A percentile compares a stretch with the other conserved stretches of the same genome.
These are phyloP conservation scores for Lasius platythorax DNA, from an alignment of 2,888 invertebrate genomes.

Conservation along the genomic window DNA sequence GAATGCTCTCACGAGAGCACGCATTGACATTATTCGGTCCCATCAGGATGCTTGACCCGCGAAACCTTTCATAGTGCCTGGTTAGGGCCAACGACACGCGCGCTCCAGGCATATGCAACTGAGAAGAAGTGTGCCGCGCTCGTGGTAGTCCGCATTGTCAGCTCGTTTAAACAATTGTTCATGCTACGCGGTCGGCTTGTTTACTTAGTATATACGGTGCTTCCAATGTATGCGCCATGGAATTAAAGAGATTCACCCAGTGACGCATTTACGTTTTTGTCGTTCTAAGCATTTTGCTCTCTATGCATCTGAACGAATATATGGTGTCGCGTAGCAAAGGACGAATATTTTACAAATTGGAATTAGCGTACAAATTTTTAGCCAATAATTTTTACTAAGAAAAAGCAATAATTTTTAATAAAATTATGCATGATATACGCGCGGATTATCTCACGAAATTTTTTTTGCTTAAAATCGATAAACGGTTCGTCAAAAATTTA, in stretches of 20 bases:
- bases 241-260: conserved; percentile 53
- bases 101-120: conserved; percentile 36
- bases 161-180: conserved; percentile 75
- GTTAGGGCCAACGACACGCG: conserved; percentile 74
- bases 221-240: conserved; percentile 56
- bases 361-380: not conserved
- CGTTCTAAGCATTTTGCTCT: not conserved
- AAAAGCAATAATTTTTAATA: not conserved
- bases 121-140: conserved; percentile 40
- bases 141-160: conserved; percentile 67
- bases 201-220: conserved; percentile 55
- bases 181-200: conserved; percentile 43
- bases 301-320: not conserved
- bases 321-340: not conserved
- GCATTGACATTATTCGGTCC: conserved; percentile 59
- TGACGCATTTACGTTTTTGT: conserved; percentile 36
- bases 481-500: not conserved
- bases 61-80: conserved; percentile 63
- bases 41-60: conserved; percentile 70
- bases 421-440: too few relatives aligned
- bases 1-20: conserved; percentile 49
- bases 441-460: too few relatives aligned
- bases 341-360: not conserved
- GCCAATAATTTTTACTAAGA: not conserved
- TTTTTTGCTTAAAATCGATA: not conserved